Evolutionary conservation across 1,140 invertebrate genomes (phyloP).

Genomic region (Andrena cerasifolii): DNA sequence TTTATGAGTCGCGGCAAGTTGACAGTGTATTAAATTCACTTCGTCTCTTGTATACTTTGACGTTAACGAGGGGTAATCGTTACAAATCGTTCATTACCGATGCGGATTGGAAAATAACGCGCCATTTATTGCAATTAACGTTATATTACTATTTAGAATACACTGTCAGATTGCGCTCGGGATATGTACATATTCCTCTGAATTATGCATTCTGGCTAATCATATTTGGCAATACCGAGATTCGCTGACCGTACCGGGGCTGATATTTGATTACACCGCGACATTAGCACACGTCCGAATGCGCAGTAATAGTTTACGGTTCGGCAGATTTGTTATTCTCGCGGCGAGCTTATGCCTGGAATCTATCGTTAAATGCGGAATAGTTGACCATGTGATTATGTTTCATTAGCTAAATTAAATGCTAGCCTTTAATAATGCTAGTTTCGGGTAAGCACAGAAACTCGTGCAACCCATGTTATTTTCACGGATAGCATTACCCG

Average conservation of each 20-base stretch:
- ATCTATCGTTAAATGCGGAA: not conserved
- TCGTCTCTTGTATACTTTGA: not conserved
- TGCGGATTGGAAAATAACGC: too few relatives aligned
- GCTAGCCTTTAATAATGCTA: not conserved
- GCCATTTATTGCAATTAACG: too few relatives aligned
- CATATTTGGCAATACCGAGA: not conserved
- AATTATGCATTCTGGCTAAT: not conserved
- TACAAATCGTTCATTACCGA: too few relatives aligned
- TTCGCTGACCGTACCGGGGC: not conserved
- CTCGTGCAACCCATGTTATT: not conserved
- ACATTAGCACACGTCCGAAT: slow-evolving; percentile 1
- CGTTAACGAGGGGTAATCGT: too few relatives aligned
- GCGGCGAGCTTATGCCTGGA: too few relatives aligned
- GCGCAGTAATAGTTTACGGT: not conserved
- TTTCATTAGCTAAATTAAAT: slow-evolving; percentile 4
- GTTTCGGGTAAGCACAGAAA: not conserved
- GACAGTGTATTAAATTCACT: not conserved
- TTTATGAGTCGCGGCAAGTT: not conserved
- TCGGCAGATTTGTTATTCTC: not conserved
- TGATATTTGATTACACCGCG: slow-evolving; percentile 2
- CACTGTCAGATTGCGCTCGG: not conserved
- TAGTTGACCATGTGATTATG: not conserved
- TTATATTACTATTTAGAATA: not conserved
- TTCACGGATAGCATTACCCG: too few relatives aligned
- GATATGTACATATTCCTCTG: too few relatives aligned